Conservation (phyloP, 2,888 invertebrate genomes). For the Polia nebulosa region DNA sequence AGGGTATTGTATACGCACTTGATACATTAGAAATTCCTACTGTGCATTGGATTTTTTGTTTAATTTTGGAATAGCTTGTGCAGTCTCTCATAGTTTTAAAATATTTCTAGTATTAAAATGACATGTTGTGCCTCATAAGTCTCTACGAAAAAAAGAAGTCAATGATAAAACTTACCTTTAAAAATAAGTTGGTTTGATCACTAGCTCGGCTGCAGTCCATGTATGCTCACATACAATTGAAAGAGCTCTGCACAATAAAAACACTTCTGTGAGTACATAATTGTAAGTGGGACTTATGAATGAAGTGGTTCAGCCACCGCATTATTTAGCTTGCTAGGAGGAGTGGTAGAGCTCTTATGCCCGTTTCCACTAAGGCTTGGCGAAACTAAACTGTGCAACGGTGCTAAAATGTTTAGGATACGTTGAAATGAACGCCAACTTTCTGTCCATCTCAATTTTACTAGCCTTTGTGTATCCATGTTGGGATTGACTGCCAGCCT, state of each 20-base stretch:
- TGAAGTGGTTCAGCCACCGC: not conserved
- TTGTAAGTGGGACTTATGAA: not conserved
- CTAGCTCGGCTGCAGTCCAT: not conserved
- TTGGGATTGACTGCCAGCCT: too few species aligned
- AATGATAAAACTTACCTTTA: slow-evolving; percentile 3
- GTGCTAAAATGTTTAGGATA: not conserved
- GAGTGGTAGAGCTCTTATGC: not conserved
- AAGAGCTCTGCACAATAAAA: not conserved
- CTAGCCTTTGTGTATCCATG: too few species aligned
- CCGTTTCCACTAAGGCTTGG: not conserved
- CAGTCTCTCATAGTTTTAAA: too few species aligned
- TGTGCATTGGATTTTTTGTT: too few species aligned
- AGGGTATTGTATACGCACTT: too few species aligned
- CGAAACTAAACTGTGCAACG: not conserved
- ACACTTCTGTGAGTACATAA: not conserved
- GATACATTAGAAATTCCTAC: too few species aligned
- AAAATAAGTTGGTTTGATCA: not conserved
- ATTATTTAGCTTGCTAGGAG: not conserved
- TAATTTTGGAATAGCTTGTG: too few species aligned
- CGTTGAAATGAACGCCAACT: too few species aligned
- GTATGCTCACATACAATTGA: not conserved
- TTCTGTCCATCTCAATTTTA: too few species aligned
- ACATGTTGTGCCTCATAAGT: not conserved
- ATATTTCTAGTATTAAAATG: not conserved
- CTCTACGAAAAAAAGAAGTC: not conserved